These are phyloP conservation scores for Channa maculata DNA, from an alignment of 2,113 vertebrate genomes.

Conservation along the genomic window DNA sequence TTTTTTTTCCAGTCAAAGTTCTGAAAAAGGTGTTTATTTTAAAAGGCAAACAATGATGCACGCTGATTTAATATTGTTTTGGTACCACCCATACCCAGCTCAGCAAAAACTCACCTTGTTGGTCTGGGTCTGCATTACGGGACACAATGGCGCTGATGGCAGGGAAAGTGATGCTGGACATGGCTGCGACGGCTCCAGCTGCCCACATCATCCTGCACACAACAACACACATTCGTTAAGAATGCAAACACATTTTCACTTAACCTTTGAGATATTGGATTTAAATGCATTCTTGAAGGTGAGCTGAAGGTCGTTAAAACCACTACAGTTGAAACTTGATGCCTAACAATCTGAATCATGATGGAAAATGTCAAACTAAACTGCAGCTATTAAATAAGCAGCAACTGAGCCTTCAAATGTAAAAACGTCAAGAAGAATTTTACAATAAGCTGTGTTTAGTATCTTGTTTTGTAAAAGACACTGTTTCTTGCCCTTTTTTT, in stretches of 20 bases:
- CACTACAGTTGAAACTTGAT: neutral
- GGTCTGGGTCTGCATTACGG: conserved; percentile 90
- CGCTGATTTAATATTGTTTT: neutral
- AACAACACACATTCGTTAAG: conserved; percentile 16
- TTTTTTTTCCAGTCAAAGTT: too few species aligned
- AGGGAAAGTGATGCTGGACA: conserved; percentile 94
- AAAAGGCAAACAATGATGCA: too few species aligned
- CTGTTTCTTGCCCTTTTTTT: neutral
- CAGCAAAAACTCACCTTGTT: conserved; percentile 81
- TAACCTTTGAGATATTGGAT: neutral
- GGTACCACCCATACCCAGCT: neutral
- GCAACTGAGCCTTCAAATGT: neutral
- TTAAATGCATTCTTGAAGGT: neutral
- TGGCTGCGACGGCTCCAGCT: conserved; percentile 90
- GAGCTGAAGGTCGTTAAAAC: neutral
- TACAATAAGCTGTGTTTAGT: neutral
- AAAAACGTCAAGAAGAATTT: neutral
- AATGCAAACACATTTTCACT: neutral
- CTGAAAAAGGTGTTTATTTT: too few species aligned
- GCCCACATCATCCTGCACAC: conserved; percentile 93
- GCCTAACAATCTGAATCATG: too few species aligned
- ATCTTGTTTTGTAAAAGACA: neutral
- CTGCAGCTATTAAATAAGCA: neutral
- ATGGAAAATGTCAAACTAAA: too few species aligned
- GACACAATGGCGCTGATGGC: conserved; percentile 92